These are phyloP conservation scores for Dione vanillae DNA, from an alignment of 2,888 invertebrate genomes.

Conservation along the genomic window DNA sequence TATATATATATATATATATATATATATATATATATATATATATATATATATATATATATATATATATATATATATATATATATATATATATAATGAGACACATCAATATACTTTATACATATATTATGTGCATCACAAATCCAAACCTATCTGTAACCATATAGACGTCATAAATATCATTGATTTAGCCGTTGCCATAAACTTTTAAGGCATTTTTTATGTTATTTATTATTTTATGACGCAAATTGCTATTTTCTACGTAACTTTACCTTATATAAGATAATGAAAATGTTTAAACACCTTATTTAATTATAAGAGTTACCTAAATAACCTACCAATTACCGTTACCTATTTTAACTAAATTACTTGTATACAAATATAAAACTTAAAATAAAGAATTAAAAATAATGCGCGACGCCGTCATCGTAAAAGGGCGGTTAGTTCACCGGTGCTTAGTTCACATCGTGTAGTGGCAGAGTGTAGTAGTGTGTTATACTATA, in stretches of 20 bases:
- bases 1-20: no score
- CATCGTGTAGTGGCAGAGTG: constrained; percentile 33
- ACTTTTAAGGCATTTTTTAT: not conserved
- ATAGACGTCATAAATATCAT: constrained; percentile 12
- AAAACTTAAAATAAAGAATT: not conserved
- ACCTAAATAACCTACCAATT: not conserved
- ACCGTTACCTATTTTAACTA: not conserved
- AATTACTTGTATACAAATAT: not conserved
- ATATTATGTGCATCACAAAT: not conserved
- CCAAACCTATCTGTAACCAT: not conserved
- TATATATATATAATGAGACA: not conserved
- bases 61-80: no score
- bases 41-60: no score
- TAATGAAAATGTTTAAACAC: no score
- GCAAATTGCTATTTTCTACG: not conserved
- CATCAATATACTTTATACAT: not conserved
- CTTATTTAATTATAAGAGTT: not conserved
- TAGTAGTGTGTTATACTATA: constrained; percentile 50
- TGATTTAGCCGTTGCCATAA: not conserved
- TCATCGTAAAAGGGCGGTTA: constrained; percentile 7
- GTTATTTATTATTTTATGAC: not conserved
- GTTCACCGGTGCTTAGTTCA: constrained; percentile 24
- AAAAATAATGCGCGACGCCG: constrained; percentile 2
- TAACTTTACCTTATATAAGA: not conserved
- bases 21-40: no score